phyloP scores from a whole-genome alignment of 1,140 invertebrate species.

The Eueides isabella region DNA sequence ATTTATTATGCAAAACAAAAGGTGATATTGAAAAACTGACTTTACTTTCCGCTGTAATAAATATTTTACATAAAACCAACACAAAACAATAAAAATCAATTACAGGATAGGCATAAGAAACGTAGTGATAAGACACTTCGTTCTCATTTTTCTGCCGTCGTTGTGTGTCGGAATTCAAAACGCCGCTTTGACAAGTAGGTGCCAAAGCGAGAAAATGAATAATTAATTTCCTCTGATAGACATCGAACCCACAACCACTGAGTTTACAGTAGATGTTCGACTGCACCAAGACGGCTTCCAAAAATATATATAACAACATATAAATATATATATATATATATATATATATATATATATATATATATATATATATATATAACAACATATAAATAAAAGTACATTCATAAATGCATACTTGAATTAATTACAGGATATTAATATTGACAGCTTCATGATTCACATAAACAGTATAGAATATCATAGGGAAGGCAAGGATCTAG shows the following conservation, averaged over 20 bases:
- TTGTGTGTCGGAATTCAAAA: background rate
- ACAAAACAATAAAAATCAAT: no score
- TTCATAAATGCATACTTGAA: constrained; percentile 1
- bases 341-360: no score
- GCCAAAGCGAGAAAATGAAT: background rate
- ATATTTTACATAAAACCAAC: background rate
- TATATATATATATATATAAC: background rate
- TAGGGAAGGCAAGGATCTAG: constrained; percentile 30
- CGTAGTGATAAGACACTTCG: background rate
- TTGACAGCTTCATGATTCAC: constrained; percentile 19
- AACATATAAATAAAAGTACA: background rate
- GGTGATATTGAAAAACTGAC: background rate
- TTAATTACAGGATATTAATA: constrained; percentile 17
- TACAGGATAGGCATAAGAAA: no score
- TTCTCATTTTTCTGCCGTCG: background rate
- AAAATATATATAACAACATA: background rate
- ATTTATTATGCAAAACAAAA: background rate
- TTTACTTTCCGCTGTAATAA: background rate
- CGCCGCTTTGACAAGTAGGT: background rate
- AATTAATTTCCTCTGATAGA: background rate
- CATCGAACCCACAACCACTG: background rate
- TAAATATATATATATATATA: no score
- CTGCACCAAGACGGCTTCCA: background rate
- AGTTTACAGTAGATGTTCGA: no score
- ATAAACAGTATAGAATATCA: constrained; percentile 17